A percentile compares a stretch with the other conserved stretches of the same genome.
These are phyloP conservation scores for Tragelaphus scriptus DNA, from an alignment of 2,113 vertebrate species.

Conservation along the genomic window DNA sequence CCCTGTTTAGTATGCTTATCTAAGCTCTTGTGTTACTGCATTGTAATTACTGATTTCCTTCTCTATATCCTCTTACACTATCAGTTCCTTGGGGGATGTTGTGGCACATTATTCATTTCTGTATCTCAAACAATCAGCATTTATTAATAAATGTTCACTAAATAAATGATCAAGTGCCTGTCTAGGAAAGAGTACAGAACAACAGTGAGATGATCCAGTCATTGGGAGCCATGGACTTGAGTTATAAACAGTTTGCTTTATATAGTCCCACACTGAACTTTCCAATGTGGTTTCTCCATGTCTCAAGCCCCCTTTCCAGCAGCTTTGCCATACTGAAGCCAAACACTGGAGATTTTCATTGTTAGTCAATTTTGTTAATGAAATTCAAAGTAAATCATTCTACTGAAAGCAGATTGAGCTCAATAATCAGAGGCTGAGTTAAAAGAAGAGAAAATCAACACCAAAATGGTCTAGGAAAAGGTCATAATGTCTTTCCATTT, in stretches of 20 bases:
- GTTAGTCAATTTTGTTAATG: conserved; percentile 7
- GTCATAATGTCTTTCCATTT: not conserved
- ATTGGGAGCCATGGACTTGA: not conserved
- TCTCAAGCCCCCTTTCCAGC: not conserved
- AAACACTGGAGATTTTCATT: not conserved
- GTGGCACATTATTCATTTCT: not conserved
- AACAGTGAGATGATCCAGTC: not conserved
- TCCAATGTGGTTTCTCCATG: not conserved
- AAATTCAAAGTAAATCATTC: conserved; percentile 16
- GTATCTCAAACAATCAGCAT: not conserved
- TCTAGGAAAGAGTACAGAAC: not conserved
- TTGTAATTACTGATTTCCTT: not conserved
- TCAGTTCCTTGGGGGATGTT: not conserved
- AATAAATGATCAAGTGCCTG: not conserved
- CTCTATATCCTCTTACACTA: not conserved
- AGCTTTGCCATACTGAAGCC: not conserved
- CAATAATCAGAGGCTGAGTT: not conserved
- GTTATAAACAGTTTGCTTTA: not conserved
- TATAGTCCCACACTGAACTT: not conserved
- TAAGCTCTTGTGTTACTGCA: not conserved
- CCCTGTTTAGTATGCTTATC: not conserved
- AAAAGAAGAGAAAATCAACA: conserved; percentile 39
- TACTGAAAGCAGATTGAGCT: not conserved
- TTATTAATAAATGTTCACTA: not conserved
- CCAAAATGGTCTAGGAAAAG: not conserved